Base-by-base conservation (phyloP, 1,140 invertebrate species). In the Cyclargus thomasi region DNA sequence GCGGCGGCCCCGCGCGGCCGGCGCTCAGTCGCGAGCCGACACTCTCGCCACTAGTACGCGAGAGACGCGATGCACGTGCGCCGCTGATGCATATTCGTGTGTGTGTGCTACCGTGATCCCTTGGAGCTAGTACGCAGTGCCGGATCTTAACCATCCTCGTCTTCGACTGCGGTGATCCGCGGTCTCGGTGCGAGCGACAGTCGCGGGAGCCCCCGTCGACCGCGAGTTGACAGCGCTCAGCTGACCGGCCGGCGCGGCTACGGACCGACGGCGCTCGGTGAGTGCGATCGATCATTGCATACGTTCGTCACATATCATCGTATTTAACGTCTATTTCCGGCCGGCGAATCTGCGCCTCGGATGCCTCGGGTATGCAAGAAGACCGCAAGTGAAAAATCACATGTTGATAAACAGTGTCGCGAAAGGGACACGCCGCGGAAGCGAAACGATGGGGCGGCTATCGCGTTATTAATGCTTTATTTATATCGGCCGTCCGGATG, bases 311-410 rank as follows among this genome's bases (percentile, higher is more conserved):
- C 71, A 74, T 75, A 71, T 77, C 74, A 78, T 70, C 57, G 75
- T 82, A 72, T 86, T 84, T 89, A 88, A 74, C 81, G 73, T 86
- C 85, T 89, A 89, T 89, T 88, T 89, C 77, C 79, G 88, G 83
- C 79, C 75, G 82, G 53, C 64, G 55, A 59, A 57, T 67, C 53
- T 36, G 29, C 35, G 55, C 39, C 65, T 67, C 57, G 65, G 57
- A 35, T 53, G n/a, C 21, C 53, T 36, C 29, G 64, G 65, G 36
- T 47, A 16, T 11, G 10, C 39, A 8, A 11, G 8, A 29, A 71
- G 73, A 73, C 67, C 73, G 73, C 64, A 71, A 74, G 71, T 77
- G 74, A 70, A 74, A 69, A 71, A 64, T 66, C 74, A 67, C 70
- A 74, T 85, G 83, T 87, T 85, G 80, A 84, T 84, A 87, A 86